Evolutionary conservation across 23 tunicate genomes (phyloP), one percentile per base, ranked within the genome.

Genomic region (Styela clava): DNA sequence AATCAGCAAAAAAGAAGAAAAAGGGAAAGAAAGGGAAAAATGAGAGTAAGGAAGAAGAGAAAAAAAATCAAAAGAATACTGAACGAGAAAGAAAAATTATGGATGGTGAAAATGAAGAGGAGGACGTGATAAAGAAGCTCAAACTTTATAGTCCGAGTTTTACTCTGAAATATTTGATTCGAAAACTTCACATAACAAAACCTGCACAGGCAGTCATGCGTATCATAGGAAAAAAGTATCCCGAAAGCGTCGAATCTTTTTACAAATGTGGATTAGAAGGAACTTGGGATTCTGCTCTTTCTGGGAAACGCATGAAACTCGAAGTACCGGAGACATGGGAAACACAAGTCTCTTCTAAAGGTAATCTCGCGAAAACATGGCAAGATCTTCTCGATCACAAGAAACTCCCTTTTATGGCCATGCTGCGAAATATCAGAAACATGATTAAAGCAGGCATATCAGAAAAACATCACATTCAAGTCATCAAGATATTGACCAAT

Each of bases 161-260:
- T 61, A 82, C 74, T 68, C 31, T 89, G 62, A 89, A 85, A 24
- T 34, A 70, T 33, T 69, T 89, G 78, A 74, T 89, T n/a, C 34
- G 95, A 23, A 85, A 65, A 36, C 83, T 89, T 22, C 95, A 90
- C 62, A 90, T 90, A 30, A 70, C 76, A 28, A 56, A 76, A 64
- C 96, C 96, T 21, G 96, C 91, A 21, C 61, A 86, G n/a, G 63
- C 79, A 67, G 91, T 90, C 20, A 90, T 90, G 96, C 74, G 84
- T 34, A 74, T 90, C 20, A 24, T 90, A 2, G 96, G 96, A 2
- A 86, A 86, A 74, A 85, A 86, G 79, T 88, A 88, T 31, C 94
- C 94, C 0, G 64, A 1, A 2, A 62, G 63, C n/a, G 29, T 84
- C 9, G 94, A 88, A 18, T 52, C 56, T 1, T 88, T 88, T 69